A percentile compares a stretch with the other conserved stretches of the same genome.
phyloP scores from a whole-genome alignment of 2,797 vertebrate genomes.

The Leptoclinus maculatus region DNA sequence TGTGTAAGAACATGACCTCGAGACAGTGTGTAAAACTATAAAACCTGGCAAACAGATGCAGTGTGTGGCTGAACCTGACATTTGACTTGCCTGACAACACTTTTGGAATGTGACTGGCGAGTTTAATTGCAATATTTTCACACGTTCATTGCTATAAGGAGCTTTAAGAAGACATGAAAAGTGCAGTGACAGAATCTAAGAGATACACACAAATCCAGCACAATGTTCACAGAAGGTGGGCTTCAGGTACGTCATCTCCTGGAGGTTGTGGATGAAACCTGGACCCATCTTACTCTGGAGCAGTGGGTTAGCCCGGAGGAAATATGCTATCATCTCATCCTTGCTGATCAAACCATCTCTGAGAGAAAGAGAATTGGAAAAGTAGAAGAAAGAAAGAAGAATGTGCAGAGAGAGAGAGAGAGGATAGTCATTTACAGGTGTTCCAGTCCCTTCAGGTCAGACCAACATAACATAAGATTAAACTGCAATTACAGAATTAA shows the following conservation, averaged over 20 bases:
- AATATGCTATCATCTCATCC: conserved; percentile 98
- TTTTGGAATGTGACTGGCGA: not conserved
- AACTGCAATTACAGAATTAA: not conserved
- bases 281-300: conserved; percentile 97
- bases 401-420: not conserved
- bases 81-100: not conserved
- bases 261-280: conserved; percentile 95
- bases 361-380: conserved; percentile 5
- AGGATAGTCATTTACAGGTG: not conserved
- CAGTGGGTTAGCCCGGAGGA: conserved; percentile 94
- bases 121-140: conserved; percentile 24
- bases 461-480: not conserved
- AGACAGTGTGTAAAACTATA: not conserved
- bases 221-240: conserved; percentile 99
- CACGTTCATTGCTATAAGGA: not conserved
- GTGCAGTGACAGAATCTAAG: not conserved
- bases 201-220: conserved; percentile 95
- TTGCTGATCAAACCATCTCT: conserved; percentile 98
- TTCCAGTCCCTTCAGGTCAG: not conserved
- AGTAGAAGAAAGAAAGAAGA: not conserved
- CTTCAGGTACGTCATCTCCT: conserved; percentile 97
- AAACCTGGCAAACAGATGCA: not conserved
- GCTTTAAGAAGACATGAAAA: not conserved
- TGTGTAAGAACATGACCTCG: not conserved
- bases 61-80: not conserved